phyloP scores from a whole-genome alignment of 2,888 invertebrate genomes.

The Epirrita christyi region DNA sequence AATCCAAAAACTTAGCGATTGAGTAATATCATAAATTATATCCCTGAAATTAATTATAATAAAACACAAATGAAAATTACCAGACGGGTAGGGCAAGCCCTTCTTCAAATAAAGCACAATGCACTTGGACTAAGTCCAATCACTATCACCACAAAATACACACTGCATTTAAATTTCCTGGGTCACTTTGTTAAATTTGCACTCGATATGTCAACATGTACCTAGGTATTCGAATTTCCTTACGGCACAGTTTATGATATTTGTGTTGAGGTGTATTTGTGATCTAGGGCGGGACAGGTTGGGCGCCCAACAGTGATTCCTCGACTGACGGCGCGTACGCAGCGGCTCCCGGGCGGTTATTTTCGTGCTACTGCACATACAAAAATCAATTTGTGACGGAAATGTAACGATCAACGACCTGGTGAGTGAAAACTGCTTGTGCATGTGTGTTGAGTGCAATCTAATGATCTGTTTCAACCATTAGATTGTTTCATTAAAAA shows the following conservation, averaged over 20 bases:
- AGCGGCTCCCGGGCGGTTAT: constrained; percentile 80
- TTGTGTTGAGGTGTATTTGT: constrained; percentile 51
- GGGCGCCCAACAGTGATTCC: constrained; percentile 56
- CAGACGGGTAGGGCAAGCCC: constrained; percentile 56
- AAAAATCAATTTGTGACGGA: constrained; percentile 79
- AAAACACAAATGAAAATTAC: constrained; percentile 51
- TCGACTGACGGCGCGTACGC: constrained; percentile 64
- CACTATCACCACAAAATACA: constrained; percentile 53
- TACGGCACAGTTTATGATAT: constrained; percentile 42
- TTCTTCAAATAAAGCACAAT: constrained; percentile 58
- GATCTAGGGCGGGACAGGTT: constrained; percentile 59
- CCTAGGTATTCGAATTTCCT: constrained; percentile 33
- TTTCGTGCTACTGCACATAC: constrained; percentile 80
- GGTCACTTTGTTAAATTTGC: constrained; percentile 34
- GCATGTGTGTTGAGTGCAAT: constrained; percentile 37
- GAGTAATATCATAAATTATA: neutral
- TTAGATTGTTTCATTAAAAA: too few relatives aligned
- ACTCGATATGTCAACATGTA: constrained; percentile 7
- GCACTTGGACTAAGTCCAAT: constrained; percentile 68
- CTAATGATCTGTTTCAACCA: constrained; percentile 1
- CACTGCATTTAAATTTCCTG: constrained; percentile 46
- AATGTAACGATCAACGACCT: constrained; percentile 84
- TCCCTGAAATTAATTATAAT: neutral
- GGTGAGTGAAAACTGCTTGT: constrained; percentile 58
- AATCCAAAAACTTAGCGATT: too few relatives aligned